phyloP scores from a whole-genome alignment of 2,797 vertebrate genomes.

The Xerus rutilus region DNA sequence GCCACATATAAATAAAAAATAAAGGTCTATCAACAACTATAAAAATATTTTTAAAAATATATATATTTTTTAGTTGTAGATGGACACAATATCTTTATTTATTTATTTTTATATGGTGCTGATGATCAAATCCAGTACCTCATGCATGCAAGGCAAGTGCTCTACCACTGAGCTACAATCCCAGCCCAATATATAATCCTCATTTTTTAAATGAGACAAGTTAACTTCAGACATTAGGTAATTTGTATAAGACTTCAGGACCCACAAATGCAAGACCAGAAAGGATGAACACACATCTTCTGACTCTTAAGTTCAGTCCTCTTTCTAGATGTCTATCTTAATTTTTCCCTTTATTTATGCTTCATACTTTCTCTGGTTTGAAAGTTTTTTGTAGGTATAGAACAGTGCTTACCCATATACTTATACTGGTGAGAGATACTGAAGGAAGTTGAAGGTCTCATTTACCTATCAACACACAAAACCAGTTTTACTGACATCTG shows the following conservation, averaged over 20 bases:
- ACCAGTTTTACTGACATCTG: background rate
- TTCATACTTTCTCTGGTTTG: background rate
- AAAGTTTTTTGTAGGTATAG: background rate
- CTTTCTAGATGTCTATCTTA: background rate
- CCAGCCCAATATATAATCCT: too few relatives aligned
- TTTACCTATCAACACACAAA: background rate
- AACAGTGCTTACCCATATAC: background rate
- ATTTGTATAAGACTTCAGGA: background rate
- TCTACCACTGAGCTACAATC: too few relatives aligned
- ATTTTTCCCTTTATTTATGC: background rate
- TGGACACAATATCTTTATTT: too few relatives aligned
- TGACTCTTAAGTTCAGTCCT: background rate
- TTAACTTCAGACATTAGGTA: background rate
- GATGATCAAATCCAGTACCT: too few relatives aligned
- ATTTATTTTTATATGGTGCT: too few relatives aligned
- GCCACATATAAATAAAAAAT: too few relatives aligned
- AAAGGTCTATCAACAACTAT: too few relatives aligned
- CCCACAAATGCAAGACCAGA: background rate
- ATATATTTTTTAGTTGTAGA: too few relatives aligned
- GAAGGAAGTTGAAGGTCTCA: background rate
- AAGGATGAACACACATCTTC: background rate
- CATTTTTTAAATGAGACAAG: background rate
- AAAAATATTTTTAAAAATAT: too few relatives aligned
- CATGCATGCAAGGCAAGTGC: too few relatives aligned
- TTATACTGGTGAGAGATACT: background rate